Base-by-base conservation (phyloP, 2,888 invertebrate species). In the Pristionchus maxplancki region DNA sequence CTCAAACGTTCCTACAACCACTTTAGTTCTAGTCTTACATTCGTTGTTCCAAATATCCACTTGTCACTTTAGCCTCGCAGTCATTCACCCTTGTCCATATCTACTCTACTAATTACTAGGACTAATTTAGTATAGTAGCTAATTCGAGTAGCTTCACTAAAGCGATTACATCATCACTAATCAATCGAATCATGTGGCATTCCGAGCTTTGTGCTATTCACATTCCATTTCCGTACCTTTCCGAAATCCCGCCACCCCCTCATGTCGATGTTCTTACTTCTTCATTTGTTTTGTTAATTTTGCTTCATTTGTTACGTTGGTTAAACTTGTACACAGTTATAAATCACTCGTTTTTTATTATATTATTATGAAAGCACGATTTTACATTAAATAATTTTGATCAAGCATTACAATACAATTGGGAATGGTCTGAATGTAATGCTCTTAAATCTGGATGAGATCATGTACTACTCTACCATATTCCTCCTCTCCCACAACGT, bases 391-490 rank as follows among this genome's bases (percentile, higher is more conserved):
- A 24, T 71, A 1, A 6, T 37, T 13, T 44, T 4, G 24, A 24
- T 5, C 71, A 71, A 37, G 34, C 37, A 71, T 13, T 37, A 71
- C 34, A 58, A 71, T 34, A 71, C 64, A 17, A 31, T 17, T n/a
- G n/a, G 20, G 6, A n/a, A 34, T 13, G 8, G 2, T 20, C 37
- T 58, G 9, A 71, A 37, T 71, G 17, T 37, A 20, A 31, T n/a
- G n/a, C 78, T 20, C 81, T 53, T 31, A 78, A 3, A 78, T 44
- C 3, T 78, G 34, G 17, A 78, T 48, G n/a, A 78, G 78, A 48
- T 78, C 67, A 44, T 85, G n/a, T 4, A 44, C 85, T 40, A 48
- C 85, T 40, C 85, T 85, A 44, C 50, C 85, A 31, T 31, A 44
- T 28, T 64, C 67, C 31, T 50, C 64, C 11, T n/a, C 64, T 62